A percentile compares a stretch with the other conserved stretches of the same genome.
These are phyloP conservation scores for Mechanitis messenoides DNA, from an alignment of 2,888 invertebrate genomes.

Conservation along the genomic window DNA sequence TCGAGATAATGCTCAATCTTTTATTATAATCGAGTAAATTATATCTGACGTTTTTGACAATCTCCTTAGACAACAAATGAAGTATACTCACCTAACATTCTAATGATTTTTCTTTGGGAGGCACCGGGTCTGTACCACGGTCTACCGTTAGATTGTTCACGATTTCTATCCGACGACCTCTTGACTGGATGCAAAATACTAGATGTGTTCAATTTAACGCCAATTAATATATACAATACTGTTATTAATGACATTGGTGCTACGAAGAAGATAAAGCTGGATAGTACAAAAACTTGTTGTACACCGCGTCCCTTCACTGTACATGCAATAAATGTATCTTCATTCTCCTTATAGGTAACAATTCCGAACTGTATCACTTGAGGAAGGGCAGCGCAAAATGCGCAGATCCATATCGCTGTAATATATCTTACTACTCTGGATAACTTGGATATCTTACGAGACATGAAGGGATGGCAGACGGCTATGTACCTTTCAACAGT, in stretches of 20 bases:
- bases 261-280: constrained; percentile 88
- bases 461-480: constrained; percentile 89
- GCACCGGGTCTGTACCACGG: constrained; percentile 74
- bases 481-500: constrained; percentile 92
- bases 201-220: constrained; percentile 82
- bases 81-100: constrained; percentile 84
- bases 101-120: constrained; percentile 81
- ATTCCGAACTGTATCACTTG: constrained; percentile 89
- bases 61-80: not conserved
- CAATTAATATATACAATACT: constrained; percentile 87
- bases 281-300: constrained; percentile 86
- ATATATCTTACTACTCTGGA: constrained; percentile 87
- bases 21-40: too few relatives aligned
- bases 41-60: too few relatives aligned
- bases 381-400: constrained; percentile 84
- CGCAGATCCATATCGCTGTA: constrained; percentile 86
- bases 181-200: constrained; percentile 77
- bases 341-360: constrained; percentile 67
- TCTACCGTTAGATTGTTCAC: constrained; percentile 49
- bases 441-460: constrained; percentile 89
- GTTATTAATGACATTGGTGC: constrained; percentile 91
- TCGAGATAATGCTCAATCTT: too few relatives aligned
- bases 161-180: constrained; percentile 69
- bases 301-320: constrained; percentile 77
- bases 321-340: constrained; percentile 71